Percentiles rank a stretch among this genome's conserved stretches.
Evolutionary conservation across 2,113 vertebrate genomes (phyloP).

Genomic region (Aptenodytes patagonicus): DNA sequence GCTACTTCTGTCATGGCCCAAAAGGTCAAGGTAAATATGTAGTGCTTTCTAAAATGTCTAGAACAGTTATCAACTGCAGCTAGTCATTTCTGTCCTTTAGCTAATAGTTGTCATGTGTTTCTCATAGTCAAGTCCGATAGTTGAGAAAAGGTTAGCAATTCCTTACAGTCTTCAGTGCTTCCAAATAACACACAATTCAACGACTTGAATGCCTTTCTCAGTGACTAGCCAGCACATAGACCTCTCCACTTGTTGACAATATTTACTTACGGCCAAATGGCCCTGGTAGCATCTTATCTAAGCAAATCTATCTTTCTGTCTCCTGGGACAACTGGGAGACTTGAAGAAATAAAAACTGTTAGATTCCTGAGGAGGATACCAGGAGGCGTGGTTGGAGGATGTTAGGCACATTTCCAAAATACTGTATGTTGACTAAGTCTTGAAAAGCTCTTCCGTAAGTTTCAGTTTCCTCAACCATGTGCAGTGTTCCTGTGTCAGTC

Average conservation of each 20-base stretch:
- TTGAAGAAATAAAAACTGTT: not conserved
- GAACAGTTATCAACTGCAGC: not conserved
- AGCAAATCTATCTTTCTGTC: not conserved
- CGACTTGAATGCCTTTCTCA: not conserved
- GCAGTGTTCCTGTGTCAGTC: conserved; percentile 44
- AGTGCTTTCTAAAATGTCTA: not conserved
- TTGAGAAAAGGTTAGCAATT: not conserved
- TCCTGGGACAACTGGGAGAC: not conserved
- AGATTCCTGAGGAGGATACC: not conserved
- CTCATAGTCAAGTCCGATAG: not conserved
- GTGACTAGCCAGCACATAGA: not conserved
- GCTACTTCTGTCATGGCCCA: not conserved
- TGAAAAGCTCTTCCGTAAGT: conserved; percentile 18
- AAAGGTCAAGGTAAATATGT: not conserved
- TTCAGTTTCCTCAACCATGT: conserved; percentile 23
- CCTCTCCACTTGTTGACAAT: not conserved
- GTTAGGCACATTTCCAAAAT: not conserved
- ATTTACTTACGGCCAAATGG: not conserved
- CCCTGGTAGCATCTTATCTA: not conserved
- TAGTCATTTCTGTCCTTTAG: not conserved
- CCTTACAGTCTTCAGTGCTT: not conserved
- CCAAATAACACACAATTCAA: not conserved
- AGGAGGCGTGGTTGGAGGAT: not conserved
- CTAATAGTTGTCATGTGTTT: not conserved
- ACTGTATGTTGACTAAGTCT: not conserved